These are phyloP conservation scores for Peromyscus polionotus DNA, from an alignment of 2,113 vertebrate genomes.

Conservation along the genomic window DNA sequence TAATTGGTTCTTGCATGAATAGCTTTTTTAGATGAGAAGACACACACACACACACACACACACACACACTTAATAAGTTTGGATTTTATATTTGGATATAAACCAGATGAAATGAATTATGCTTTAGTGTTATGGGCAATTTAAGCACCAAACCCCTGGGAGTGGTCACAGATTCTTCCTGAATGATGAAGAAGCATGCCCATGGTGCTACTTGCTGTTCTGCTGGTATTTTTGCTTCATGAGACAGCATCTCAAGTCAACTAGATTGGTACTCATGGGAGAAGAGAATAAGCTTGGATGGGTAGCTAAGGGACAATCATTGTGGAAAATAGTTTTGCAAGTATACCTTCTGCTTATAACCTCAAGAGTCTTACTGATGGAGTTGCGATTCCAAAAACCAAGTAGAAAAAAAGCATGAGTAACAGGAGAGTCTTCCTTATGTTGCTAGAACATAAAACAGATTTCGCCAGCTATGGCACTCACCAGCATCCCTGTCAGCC, in stretches of 20 bases:
- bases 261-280: not conserved
- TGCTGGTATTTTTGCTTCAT: not conserved
- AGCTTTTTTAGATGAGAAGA: not conserved
- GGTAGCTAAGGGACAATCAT: not conserved
- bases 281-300: not conserved
- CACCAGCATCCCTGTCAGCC: not conserved
- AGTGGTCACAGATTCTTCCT: not conserved
- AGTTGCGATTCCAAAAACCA: not conserved
- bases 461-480: not conserved
- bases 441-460: not conserved
- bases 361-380: not conserved
- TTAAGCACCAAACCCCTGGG: not conserved
- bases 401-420: not conserved
- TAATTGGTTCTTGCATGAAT: not conserved
- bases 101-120: not conserved
- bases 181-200: not conserved
- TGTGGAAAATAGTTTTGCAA: not conserved
- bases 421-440: not conserved
- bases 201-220: not conserved
- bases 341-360: not conserved
- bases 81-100: conserved; percentile 30
- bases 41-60: not conserved
- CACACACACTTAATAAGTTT: not conserved
- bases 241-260: not conserved
- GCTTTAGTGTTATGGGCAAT: not conserved